A percentile compares a stretch with the other conserved stretches of the same genome.
phyloP scores from a whole-genome alignment of 2,888 invertebrate species.

The Agelastica alni region DNA sequence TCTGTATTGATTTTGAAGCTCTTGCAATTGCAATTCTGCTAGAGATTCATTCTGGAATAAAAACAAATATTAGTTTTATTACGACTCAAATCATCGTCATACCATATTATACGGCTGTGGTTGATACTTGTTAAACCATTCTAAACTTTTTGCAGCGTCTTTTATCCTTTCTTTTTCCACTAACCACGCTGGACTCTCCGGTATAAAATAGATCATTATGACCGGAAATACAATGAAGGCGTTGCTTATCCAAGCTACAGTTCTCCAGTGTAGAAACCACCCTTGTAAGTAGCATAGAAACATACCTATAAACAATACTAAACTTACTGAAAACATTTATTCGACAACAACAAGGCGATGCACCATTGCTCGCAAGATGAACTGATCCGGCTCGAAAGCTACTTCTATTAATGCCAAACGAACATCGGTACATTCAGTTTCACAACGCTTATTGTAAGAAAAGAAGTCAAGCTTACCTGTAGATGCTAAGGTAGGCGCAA shows the following conservation, averaged over 20 bases:
- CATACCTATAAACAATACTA: conserved; percentile 55
- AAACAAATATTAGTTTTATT: no score
- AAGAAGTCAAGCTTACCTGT: conserved; percentile 60
- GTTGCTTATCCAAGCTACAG: conserved; percentile 61
- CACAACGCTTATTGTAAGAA: no score
- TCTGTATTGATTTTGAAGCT: conserved; percentile 61
- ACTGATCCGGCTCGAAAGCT: no score
- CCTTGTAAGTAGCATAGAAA: conserved; percentile 61
- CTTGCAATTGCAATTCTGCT: conserved; percentile 59
- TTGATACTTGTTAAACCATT: conserved; percentile 58
- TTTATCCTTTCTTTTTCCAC: conserved; percentile 60
- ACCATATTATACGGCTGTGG: conserved; percentile 56
- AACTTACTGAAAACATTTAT: no score
- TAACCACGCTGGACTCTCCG: conserved; percentile 65
- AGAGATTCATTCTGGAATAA: conserved; percentile 53
- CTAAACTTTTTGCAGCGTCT: conserved; percentile 60
- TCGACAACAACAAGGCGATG: no score
- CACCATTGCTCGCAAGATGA: no score
- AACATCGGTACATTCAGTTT: no score
- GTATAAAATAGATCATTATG: conserved; percentile 62
- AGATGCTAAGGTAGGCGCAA: conserved; percentile 63
- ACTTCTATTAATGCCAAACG: no score
- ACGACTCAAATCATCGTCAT: no score
- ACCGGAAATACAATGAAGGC: conserved; percentile 60
- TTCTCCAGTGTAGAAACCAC: conserved; percentile 60